phyloP scores from a whole-genome alignment of 2,888 invertebrate species.

The Cheilosia grossa region DNA sequence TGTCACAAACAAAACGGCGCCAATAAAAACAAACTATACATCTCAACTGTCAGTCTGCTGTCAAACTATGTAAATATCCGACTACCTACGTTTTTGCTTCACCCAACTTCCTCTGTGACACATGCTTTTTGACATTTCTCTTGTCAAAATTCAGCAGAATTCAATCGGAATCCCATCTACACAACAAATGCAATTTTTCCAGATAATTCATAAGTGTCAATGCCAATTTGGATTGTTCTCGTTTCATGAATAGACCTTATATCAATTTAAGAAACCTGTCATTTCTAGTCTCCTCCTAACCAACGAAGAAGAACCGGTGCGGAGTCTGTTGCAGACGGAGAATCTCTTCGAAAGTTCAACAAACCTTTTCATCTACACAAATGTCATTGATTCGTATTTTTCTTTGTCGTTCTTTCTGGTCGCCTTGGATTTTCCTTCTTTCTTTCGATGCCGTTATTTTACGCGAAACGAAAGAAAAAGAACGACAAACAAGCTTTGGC shows the following conservation, averaged over 20 bases:
- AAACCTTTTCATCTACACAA: constrained; percentile 46
- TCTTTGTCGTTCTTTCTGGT: constrained; percentile 13
- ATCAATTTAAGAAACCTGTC: constrained; percentile 23
- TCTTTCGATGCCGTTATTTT: constrained; percentile 44
- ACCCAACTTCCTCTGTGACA: too few species aligned
- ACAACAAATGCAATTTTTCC: too few species aligned
- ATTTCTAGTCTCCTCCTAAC: constrained; percentile 27
- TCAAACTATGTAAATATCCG: too few species aligned
- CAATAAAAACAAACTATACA: too few species aligned
- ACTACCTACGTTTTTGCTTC: too few species aligned
- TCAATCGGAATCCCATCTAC: too few species aligned
- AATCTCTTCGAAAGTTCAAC: constrained; percentile 42
- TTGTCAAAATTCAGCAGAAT: too few species aligned
- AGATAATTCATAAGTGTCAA: too few species aligned
- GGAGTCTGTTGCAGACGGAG: background rate
- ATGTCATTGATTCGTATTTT: constrained; percentile 20
- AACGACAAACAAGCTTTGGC: constrained; percentile 6
- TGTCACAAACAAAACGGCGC: too few species aligned
- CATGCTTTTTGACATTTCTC: too few species aligned
- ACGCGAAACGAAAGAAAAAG: constrained; percentile 40
- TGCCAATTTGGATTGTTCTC: background rate
- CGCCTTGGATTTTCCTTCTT: constrained; percentile 24
- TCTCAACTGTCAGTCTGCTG: too few species aligned
- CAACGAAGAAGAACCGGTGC: background rate
- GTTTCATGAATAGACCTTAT: background rate